Evolutionary conservation across 37 sponge, comb jelly and placozoan genomes (phyloP).

Genomic region (Chondrilla cf. caribensis): DNA sequence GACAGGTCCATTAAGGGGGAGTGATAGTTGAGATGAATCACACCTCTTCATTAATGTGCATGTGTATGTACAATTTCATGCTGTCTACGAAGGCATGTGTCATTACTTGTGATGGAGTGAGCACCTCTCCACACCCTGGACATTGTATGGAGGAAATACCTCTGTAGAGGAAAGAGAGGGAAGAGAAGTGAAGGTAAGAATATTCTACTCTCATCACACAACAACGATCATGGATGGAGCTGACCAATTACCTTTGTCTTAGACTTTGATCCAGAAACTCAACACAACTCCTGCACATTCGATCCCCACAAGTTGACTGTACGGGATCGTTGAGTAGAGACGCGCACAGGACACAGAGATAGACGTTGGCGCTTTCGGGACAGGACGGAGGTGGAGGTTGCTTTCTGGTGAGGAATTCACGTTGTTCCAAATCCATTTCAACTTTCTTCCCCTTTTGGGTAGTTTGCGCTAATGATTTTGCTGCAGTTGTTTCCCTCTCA

Average conservation of each 20-base stretch:
- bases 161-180: constrained; percentile 7
- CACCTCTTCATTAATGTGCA: too few species aligned
- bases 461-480: too few species aligned
- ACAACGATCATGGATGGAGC: neutral
- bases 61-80: neutral
- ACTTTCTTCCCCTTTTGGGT: too few species aligned
- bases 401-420: too few species aligned
- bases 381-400: too few species aligned
- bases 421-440: too few species aligned
- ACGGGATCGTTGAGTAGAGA: neutral
- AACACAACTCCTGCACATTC: neutral
- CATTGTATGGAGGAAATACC: neutral
- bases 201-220: neutral
- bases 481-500: too few species aligned
- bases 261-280: neutral
- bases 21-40: too few species aligned
- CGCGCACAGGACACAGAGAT: neutral
- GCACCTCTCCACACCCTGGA: constrained; percentile 23
- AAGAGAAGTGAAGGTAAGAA: neutral
- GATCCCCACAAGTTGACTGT: constrained; percentile 5
- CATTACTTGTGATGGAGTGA: too few species aligned
- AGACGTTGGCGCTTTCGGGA: neutral
- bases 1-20: too few species aligned
- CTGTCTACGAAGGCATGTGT: too few species aligned
- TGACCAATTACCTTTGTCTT: neutral